Evolutionary conservation across 2,797 vertebrate genomes (phyloP), one percentile per base, ranked within the genome.

Genomic region (Spheniscus humboldti): DNA sequence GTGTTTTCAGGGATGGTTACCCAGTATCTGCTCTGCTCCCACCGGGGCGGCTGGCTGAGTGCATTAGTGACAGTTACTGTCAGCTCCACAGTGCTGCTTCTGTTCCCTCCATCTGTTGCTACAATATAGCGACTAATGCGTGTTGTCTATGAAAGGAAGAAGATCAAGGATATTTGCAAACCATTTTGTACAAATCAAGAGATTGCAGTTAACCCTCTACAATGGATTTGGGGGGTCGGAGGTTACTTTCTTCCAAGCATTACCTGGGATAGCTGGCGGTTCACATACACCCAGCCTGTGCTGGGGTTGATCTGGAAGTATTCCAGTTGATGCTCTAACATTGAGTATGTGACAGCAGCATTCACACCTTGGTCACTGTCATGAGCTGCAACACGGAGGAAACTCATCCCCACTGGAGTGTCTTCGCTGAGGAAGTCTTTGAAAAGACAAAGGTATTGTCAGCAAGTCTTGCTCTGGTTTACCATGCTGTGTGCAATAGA

Each of bases 301-400:
- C 96, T 98, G 84, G 99, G 99, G 96, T 98, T 98, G 96, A 99
- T 98, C 96, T 98, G 98, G 95, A 99, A 98, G 97, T 99, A 99
- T 9, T 98, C 98, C 6, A 98, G 98, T 25, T 95, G 98, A 68
- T 98, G 98, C 86, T 93, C 97, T 81, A 98, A 97, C 96, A 99
- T 97, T 2, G 98, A 98, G 96, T 99, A 99, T 3, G 97, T 96
- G 95, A 99, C 97, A 91, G 98, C 98, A 2, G 99, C 98, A 53
- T 99, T 99, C 90, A 98, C 98, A 30, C 99, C 99, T 96, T 99
- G 99, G 98, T 99, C 99, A 11, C 98, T 98, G 50, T 99, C 99
- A 18, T 98, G 98, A 53, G 99, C 99, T 4, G 98, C 98, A 7
- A 98, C 98, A 41, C 96, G 98, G 86, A 99, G 97, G 94, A 99